phyloP scores from a whole-genome alignment of 2,888 invertebrate genomes.

The Marronus borbonicus region DNA sequence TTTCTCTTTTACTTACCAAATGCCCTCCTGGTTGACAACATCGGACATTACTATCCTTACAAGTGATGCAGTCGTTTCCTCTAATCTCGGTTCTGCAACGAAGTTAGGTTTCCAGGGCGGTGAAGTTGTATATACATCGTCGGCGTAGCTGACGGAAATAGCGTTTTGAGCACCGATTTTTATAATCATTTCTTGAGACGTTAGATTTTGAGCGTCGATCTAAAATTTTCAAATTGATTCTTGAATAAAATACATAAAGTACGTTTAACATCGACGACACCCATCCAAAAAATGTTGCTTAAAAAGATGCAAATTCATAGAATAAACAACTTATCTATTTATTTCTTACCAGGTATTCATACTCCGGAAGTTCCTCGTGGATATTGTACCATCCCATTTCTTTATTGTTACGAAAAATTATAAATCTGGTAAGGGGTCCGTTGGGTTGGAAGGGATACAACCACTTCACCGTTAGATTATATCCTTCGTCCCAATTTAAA shows the following conservation, averaged over 20 bases:
- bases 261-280: too few species aligned
- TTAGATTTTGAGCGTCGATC: neutral
- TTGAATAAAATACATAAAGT: too few species aligned
- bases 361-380: neutral
- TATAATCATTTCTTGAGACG: neutral
- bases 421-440: conserved; percentile 7
- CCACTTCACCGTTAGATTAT: conserved; percentile 21
- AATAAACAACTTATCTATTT: too few species aligned
- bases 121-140: neutral
- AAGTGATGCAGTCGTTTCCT: neutral
- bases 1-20: neutral
- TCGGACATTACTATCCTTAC: neutral
- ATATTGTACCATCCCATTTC: neutral
- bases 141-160: neutral
- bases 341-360: neutral
- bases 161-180: neutral
- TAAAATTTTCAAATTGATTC: neutral
- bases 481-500: neutral
- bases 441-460: conserved; percentile 18
- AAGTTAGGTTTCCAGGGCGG: neutral
- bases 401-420: neutral
- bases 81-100: neutral
- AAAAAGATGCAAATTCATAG: too few species aligned
- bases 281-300: too few species aligned
- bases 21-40: neutral